Conservation (phyloP, 2,113 vertebrate species). For the Ondatra zibethicus region DNA sequence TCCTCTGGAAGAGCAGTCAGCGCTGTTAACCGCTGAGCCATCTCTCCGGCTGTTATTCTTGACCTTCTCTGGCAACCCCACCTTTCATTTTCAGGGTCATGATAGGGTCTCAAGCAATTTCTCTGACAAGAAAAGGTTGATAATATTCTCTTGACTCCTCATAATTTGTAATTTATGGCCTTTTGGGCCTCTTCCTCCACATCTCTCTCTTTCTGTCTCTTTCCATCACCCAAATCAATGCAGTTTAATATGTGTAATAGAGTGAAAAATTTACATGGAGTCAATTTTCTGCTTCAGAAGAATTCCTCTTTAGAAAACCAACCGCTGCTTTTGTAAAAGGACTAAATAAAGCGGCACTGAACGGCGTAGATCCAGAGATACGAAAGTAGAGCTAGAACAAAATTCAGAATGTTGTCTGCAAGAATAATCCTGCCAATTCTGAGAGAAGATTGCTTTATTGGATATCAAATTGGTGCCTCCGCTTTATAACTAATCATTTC, state of each 20-base stretch:
- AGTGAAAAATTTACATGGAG: slow-evolving; percentile 72
- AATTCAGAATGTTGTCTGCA: slow-evolving; percentile 28
- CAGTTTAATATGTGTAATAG: slow-evolving; percentile 71
- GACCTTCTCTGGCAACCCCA: not conserved
- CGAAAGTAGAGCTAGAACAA: slow-evolving; percentile 7
- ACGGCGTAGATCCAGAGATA: slow-evolving; percentile 32
- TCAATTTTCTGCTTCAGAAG: slow-evolving; percentile 78
- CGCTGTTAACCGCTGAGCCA: not conserved
- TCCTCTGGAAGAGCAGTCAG: not conserved
- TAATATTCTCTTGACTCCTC: slow-evolving; percentile 55
- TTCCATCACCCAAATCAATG: slow-evolving; percentile 57
- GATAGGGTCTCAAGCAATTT: slow-evolving; percentile 46
- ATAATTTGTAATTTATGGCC: slow-evolving; percentile 67
- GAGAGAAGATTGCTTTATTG: slow-evolving; percentile 5
- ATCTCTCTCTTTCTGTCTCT: slow-evolving; percentile 46
- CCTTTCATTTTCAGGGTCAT: slow-evolving; percentile 35
- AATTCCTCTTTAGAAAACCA: slow-evolving; percentile 49
- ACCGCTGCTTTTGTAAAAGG: slow-evolving; percentile 29
- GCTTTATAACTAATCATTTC: slow-evolving; percentile 39
- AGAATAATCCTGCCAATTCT: slow-evolving; percentile 25
- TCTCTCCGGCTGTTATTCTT: not conserved
- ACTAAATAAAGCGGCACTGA: slow-evolving; percentile 34
- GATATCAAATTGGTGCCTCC: slow-evolving; percentile 2
- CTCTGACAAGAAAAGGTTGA: slow-evolving; percentile 13
- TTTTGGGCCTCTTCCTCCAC: slow-evolving; percentile 19